Evolutionary conservation across 2,797 vertebrate genomes (phyloP), one percentile per base, ranked within the genome.

Genomic region (Acipenser ruthenus): DNA sequence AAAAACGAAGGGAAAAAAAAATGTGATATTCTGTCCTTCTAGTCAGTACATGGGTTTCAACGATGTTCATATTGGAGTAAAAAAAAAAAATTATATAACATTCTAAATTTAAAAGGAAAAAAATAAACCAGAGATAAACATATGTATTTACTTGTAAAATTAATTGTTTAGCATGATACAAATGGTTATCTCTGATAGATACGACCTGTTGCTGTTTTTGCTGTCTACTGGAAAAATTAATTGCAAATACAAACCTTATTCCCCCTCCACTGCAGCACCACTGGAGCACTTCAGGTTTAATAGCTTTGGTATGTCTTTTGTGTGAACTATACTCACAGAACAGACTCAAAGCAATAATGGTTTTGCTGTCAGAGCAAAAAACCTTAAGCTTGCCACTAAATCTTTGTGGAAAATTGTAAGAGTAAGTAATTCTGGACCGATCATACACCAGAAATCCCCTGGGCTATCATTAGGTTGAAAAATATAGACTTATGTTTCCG

Each of bases 341-440:
- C 8, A 37, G 9, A 48, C n/a, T 37, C 10, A 13, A 61, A 61
- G 37, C 56, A 49, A 49, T 60, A 37, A 58, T 49, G 49, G 37
- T 67, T 61, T 62, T 61, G 66, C 66, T 67, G 66, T 61, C 58
- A 59, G 56, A 61, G 59, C 49, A 60, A 67, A 61, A 67, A 51
- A 37, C 49, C 1, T 37, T 62, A 10, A 62, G 59, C 18, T 62
- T 61, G 50, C 49, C 15, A 12, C 49, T 50, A 67, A 61, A 10
- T 52, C 55, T 67, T 67, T 51, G 12, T 12, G 12, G 50, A 67
- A 67, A 71, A 67, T 61, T 62, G 63, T 50, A 62, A 58, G 66
- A 67, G 59, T 64, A 67, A 70, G 62, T 61, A 60, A 64, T 65
- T 70, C 56, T 49, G 58, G 6, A 13, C 37, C 58, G 13, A 64